phyloP scores from a whole-genome alignment of 2,797 vertebrate genomes.

The Acrocephalus scirpaceus region DNA sequence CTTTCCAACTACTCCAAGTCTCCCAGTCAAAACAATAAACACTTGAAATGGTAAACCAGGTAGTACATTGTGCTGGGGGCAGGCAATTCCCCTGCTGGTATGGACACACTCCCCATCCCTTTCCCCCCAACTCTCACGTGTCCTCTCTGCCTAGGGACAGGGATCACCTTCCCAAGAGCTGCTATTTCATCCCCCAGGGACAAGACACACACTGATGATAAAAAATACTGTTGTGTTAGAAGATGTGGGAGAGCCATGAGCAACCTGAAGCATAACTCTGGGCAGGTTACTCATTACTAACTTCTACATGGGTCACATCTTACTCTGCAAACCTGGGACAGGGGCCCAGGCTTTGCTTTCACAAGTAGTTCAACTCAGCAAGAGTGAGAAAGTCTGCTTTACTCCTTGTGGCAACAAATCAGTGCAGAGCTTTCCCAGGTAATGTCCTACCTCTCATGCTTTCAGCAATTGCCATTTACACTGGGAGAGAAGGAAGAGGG shows the following conservation, averaged over 20 bases:
- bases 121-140: not conserved
- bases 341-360: constrained; percentile 65
- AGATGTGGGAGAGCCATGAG: constrained; percentile 28
- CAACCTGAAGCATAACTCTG: constrained; percentile 17
- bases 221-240: constrained; percentile 45
- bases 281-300: constrained; percentile 77
- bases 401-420: not conserved
- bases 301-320: constrained; percentile 81
- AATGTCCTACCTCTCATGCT: not conserved
- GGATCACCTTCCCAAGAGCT: constrained; percentile 37
- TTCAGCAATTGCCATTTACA: not conserved
- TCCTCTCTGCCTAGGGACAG: not conserved
- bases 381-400: constrained; percentile 20
- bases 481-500: not conserved
- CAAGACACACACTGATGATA: not conserved
- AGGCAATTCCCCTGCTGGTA: not conserved
- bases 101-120: fast-evolving
- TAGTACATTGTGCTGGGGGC: constrained; percentile 4
- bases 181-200: not conserved
- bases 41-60: constrained; percentile 39
- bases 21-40: constrained; percentile 33
- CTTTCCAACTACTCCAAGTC: not conserved
- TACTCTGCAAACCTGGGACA: constrained; percentile 78
- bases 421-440: constrained; percentile 17
- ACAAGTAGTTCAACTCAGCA: constrained; percentile 55